Evolutionary conservation across 2,888 invertebrate genomes (phyloP), one percentile per base, ranked within the genome.

Genomic region (Parapristionchus giblindavisi): DNA sequence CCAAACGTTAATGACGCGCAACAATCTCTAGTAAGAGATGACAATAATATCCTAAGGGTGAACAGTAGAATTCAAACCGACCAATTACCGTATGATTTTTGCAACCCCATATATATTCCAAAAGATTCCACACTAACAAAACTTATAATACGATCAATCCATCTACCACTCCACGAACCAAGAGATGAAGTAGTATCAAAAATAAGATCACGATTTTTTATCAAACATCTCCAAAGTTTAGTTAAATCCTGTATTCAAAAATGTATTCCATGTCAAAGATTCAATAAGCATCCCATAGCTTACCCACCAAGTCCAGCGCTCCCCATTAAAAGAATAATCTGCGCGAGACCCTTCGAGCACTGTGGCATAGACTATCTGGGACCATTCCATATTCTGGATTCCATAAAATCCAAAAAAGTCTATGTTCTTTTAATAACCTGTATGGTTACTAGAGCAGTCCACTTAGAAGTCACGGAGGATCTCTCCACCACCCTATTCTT

Each of bases 381-480:
- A 2, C 43, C 38, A 1, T 63, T 63, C 27, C 40, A 14, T 5
- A 32, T 27, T 40, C 38, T 38, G 21, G 3, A 14, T 40, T 29
- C 5, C 17, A 27, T 24, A 14, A 6, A 63, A 2, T 40, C 40
- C 24, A 2, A 3, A n/a, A 63, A 63, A 40, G 3, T 24, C 21
- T 63, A 63, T 63, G 24, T 63, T 29, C n/a, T 63, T 17, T 21
- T 63, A 5, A 11, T 63, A 3, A 63, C 63, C 5, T 63, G 63
- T 40, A 21, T 63, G 40, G 63, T 63, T n/a, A 63, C 63, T 21
- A 38, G 63, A 40, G 63, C 63, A 11, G 4, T 63, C 24, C 63
- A 63, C 34, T 40, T 63, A 8, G 63, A 63, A 27, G 63, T 63
- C 4, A 63, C 63, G 2, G 63, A 38, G 2, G 63, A 63, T 27